phyloP scores from a whole-genome alignment of 1,140 invertebrate genomes.

The Ceratina japonica region DNA sequence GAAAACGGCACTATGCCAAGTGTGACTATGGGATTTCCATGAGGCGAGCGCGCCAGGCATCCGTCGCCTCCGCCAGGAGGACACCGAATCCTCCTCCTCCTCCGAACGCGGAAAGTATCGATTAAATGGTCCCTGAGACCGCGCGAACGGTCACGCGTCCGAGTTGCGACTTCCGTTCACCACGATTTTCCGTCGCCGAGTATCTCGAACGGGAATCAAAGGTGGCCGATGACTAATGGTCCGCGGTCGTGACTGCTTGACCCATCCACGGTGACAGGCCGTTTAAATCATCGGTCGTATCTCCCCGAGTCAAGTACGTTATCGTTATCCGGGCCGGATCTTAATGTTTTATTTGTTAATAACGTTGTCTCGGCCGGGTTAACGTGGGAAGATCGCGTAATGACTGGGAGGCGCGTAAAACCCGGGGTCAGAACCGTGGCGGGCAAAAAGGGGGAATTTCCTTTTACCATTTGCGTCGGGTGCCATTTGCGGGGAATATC shows the following conservation, averaged over 20 bases:
- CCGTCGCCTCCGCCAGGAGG: neutral
- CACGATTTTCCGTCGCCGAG: constrained; percentile 8
- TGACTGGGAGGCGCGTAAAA: constrained; percentile 56
- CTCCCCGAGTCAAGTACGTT: constrained; percentile 7
- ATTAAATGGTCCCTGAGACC: constrained; percentile 30
- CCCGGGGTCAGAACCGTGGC: constrained; percentile 36
- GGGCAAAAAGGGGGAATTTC: constrained; percentile 66
- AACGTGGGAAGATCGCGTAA: constrained; percentile 65
- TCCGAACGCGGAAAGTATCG: constrained; percentile 14
- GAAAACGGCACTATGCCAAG: neutral
- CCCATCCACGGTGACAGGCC: constrained; percentile 35
- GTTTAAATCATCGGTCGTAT: constrained; percentile 27
- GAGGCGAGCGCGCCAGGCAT: constrained; percentile 12
- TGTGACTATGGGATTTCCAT: neutral
- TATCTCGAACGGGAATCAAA: constrained; percentile 26
- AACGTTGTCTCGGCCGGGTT: constrained; percentile 40
- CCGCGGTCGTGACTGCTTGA: constrained; percentile 29
- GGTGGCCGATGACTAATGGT: constrained; percentile 50
- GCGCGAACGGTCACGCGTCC: neutral
- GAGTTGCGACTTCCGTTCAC: constrained; percentile 13
- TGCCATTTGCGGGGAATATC: neutral
- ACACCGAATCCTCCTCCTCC: constrained; percentile 24
- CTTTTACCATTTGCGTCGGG: constrained; percentile 63
- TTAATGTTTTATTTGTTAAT: constrained; percentile 50
- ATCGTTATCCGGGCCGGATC: constrained; percentile 41